Evolutionary conservation across 2,113 vertebrate genomes (phyloP).

Genomic region (Cynoglossus semilaevis): DNA sequence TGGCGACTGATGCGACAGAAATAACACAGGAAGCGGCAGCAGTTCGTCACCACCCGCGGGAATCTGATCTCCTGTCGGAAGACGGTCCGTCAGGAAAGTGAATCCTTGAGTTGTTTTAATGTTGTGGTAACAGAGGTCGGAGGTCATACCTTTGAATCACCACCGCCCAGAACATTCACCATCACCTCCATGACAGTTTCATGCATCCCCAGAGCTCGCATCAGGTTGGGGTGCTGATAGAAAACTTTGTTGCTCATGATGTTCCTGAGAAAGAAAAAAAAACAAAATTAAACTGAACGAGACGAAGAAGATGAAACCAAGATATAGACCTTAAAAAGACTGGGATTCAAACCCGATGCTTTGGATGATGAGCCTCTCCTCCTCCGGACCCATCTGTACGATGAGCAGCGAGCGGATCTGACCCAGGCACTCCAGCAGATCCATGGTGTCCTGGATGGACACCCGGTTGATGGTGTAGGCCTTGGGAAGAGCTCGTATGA

Average conservation of each 20-base stretch:
- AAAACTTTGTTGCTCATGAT: conserved; percentile 96
- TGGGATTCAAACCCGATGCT: conserved; percentile 84
- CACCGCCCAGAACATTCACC: conserved; percentile 91
- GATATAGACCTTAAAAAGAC: not conserved
- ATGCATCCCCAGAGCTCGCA: conserved; percentile 92
- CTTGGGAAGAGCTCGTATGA: conserved; percentile 88
- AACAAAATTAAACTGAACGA: not conserved
- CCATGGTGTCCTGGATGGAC: conserved; percentile 88
- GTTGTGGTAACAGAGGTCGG: not conserved
- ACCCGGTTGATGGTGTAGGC: conserved; percentile 86
- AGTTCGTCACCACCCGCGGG: conserved; percentile 94
- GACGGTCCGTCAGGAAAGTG: not conserved
- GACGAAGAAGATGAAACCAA: not conserved
- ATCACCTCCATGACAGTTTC: conserved; percentile 96
- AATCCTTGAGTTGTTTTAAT: not conserved
- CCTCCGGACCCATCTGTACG: conserved; percentile 96
- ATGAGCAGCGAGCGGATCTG: conserved; percentile 97
- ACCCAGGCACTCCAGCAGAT: conserved; percentile 89
- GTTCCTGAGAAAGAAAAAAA: conserved; percentile 72
- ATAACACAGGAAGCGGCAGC: conserved; percentile 92
- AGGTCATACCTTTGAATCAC: conserved; percentile 86
- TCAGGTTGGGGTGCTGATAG: conserved; percentile 93
- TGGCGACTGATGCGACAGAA: conserved; percentile 94
- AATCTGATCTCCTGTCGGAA: conserved; percentile 87
- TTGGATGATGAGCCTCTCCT: conserved; percentile 96